phyloP scores from a whole-genome alignment of 2,888 invertebrate species.

The Bhutanitis thaidina region DNA sequence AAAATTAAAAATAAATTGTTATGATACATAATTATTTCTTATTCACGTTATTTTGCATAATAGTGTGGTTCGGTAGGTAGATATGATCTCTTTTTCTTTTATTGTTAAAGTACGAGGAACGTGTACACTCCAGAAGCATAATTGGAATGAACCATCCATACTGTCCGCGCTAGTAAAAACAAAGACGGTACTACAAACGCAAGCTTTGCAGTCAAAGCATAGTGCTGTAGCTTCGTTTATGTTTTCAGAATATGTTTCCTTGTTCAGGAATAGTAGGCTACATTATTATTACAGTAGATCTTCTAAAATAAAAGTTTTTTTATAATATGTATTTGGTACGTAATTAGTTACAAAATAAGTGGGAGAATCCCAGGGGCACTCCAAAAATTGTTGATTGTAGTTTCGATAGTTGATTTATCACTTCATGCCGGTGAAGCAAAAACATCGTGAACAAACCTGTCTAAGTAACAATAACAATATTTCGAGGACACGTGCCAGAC shows the following conservation, averaged over 20 bases:
- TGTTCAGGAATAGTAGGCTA: background rate
- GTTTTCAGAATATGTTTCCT: slow-evolving; percentile 21
- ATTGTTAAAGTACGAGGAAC: slow-evolving; percentile 20
- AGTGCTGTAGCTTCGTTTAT: slow-evolving; percentile 23
- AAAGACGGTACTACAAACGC: slow-evolving; percentile 28
- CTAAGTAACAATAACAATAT: too few species aligned
- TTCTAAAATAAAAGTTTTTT: too few species aligned
- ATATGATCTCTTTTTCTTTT: slow-evolving; percentile 19
- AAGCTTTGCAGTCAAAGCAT: slow-evolving; percentile 25
- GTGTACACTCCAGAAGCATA: slow-evolving; percentile 25
- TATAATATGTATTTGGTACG: too few species aligned
- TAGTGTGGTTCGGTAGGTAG: slow-evolving; percentile 7
- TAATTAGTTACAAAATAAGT: too few species aligned
- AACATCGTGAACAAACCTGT: too few species aligned
- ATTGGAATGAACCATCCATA: slow-evolving; percentile 29
- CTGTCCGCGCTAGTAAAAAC: slow-evolving; percentile 27
- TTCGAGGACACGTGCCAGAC: too few species aligned
- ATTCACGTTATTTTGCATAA: background rate
- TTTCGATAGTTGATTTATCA: too few species aligned
- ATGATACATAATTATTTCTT: background rate
- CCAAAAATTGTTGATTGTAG: too few species aligned
- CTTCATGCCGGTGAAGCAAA: too few species aligned
- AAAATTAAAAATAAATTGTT: background rate
- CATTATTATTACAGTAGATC: background rate
- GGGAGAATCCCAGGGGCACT: too few species aligned